Conservation (phyloP, 2,113 vertebrate species). For the Brachyistius frenatus region DNA sequence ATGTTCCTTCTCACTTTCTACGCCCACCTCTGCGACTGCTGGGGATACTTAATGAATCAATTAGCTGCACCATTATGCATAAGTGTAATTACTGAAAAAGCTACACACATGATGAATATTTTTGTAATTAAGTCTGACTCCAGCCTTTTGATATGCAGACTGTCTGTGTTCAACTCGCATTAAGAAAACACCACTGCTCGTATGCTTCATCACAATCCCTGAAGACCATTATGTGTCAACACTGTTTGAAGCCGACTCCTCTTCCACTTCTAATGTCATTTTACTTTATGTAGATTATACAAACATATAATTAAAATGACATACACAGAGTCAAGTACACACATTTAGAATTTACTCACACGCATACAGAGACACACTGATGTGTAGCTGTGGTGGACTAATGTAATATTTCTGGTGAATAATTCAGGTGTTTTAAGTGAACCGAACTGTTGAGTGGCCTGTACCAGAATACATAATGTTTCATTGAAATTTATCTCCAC, state of each 20-base stretch:
- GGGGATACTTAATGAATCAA: slow-evolving; percentile 51
- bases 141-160: slow-evolving; percentile 54
- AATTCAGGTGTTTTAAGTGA: slow-evolving; percentile 55
- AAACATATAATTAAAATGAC: slow-evolving; percentile 24
- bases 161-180: slow-evolving; percentile 40
- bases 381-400: slow-evolving; percentile 2
- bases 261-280: slow-evolving; percentile 12
- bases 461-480: slow-evolving; percentile 32
- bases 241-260: slow-evolving; percentile 30
- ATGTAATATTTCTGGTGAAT: slow-evolving; percentile 46
- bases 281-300: slow-evolving; percentile 29
- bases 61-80: slow-evolving; percentile 55
- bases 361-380: not conserved
- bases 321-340: not conserved
- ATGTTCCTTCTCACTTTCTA: not conserved
- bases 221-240: slow-evolving; percentile 43
- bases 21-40: slow-evolving; percentile 4
- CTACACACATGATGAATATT: slow-evolving; percentile 41
- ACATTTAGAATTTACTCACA: not conserved
- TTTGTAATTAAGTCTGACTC: slow-evolving; percentile 56
- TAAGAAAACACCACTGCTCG: slow-evolving; percentile 38
- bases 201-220: slow-evolving; percentile 33
- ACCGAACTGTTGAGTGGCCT: slow-evolving; percentile 23
- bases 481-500: slow-evolving; percentile 37
- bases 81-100: slow-evolving; percentile 45